Evolutionary conservation across 2,113 vertebrate genomes (phyloP).

Genomic region (Plectropomus leopardus): DNA sequence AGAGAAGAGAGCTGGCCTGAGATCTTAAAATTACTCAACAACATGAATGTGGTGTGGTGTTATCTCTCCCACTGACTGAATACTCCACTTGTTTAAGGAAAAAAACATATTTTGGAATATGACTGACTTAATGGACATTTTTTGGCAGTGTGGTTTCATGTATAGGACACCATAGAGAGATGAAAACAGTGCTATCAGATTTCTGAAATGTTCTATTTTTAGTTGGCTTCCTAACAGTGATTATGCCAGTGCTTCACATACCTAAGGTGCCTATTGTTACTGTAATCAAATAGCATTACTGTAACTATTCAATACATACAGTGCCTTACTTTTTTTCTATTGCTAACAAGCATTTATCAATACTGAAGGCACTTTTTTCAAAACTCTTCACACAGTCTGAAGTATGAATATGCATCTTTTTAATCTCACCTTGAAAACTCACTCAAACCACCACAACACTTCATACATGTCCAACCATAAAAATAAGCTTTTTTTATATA

Average conservation of each 20-base stretch:
- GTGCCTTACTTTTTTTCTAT: not conserved
- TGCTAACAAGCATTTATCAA: too few relatives aligned
- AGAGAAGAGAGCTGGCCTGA: constrained; percentile 30
- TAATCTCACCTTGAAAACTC: too few relatives aligned
- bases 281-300: not conserved
- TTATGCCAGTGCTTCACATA: not conserved
- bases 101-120: not conserved
- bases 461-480: too few relatives aligned
- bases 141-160: not conserved
- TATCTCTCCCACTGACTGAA: constrained; percentile 21
- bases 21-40: constrained; percentile 44
- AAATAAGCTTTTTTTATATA: too few relatives aligned
- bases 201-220: not conserved
- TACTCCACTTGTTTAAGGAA: constrained; percentile 17
- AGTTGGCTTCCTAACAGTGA: not conserved
- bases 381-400: too few relatives aligned
- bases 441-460: too few relatives aligned
- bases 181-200: not conserved
- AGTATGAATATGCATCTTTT: too few relatives aligned
- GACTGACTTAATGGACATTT: not conserved
- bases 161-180: not conserved
- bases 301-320: not conserved
- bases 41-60: constrained; percentile 37
- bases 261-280: not conserved
- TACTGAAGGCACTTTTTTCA: too few relatives aligned